Evolutionary conservation across 2,113 vertebrate genomes (phyloP), one percentile per base, ranked within the genome.

Genomic region (Heteronetta atricapilla): DNA sequence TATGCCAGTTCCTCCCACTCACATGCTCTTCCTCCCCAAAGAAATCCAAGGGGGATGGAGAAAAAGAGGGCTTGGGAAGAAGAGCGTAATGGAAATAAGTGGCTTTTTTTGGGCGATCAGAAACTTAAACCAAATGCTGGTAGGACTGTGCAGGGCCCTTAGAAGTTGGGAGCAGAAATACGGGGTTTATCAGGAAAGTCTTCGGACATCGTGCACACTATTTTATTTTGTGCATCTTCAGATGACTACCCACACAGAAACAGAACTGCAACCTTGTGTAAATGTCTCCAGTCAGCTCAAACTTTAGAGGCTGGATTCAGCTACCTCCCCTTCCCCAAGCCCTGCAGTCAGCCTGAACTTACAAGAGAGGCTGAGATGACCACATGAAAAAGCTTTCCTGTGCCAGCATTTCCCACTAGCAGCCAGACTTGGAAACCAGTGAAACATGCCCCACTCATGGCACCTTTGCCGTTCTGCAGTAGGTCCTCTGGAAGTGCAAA

Each of bases 301-400:
- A 28, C 44, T 86, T 40, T 86, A 42, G 55, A 76, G 26, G 31
- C 13, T 90, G 50, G 7, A 36, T 31, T 63, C 50, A 69, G 42
- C 15, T 22, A 80, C 80, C 44, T 1, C 0, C 11, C 7, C 12
- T 80, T 60, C 48, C 53, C 38, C 58, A 19, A 82, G 82, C 31
- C n/a, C 8, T 56, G 34, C 1, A 2, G 21, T 34, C 76, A 74
- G 55, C 18, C 36, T 59, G 38, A 80, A 48, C 28, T 62, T 60
- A 44, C 4, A 80, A 69, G 23, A 17, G n/a, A 82, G 87, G 17
- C 23, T 52, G 56, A 81, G 60, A 83, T 33, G 36, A 53, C 33
- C 4, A 3, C 0, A 0, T 28, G 55, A 70, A 34, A 0, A 6
- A 46, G 2, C 11, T 60, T 72, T 87, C 56, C 42, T 79, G 25